phyloP scores from a whole-genome alignment of 2,113 vertebrate species.

The Anser brachyrhynchus region DNA sequence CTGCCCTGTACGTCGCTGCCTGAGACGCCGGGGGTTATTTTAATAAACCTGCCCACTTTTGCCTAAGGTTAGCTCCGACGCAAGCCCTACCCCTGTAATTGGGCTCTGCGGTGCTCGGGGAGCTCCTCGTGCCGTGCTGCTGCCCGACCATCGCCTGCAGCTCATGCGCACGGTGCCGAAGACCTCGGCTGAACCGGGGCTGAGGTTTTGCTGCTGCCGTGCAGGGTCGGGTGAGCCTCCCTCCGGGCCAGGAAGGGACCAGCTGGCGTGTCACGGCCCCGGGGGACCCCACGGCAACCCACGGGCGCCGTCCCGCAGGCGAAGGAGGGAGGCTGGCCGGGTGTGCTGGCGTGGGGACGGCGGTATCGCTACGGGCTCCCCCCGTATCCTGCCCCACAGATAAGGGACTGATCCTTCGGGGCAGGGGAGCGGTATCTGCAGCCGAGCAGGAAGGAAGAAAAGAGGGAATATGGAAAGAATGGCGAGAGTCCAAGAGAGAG shows the following conservation, averaged over 20 bases:
- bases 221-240: neutral
- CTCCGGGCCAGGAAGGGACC: neutral
- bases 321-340: neutral
- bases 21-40: neutral
- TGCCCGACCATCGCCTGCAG: neutral
- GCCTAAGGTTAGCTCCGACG: neutral
- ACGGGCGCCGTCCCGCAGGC: neutral
- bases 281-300: neutral
- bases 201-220: neutral
- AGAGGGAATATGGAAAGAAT: neutral
- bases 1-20: conserved; percentile 16
- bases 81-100: neutral
- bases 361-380: neutral
- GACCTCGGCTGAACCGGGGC: neutral
- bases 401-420: neutral
- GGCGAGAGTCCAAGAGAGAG: neutral
- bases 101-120: conserved; percentile 10
- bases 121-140: neutral
- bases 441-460: conserved; percentile 18
- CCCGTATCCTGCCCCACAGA: neutral
- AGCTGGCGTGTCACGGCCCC: neutral
- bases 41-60: conserved; percentile 8
- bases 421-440: neutral
- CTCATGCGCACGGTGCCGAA: neutral
- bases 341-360: neutral